Conservation (phyloP, 1,140 invertebrate genomes). For the Wasmannia auropunctata region DNA sequence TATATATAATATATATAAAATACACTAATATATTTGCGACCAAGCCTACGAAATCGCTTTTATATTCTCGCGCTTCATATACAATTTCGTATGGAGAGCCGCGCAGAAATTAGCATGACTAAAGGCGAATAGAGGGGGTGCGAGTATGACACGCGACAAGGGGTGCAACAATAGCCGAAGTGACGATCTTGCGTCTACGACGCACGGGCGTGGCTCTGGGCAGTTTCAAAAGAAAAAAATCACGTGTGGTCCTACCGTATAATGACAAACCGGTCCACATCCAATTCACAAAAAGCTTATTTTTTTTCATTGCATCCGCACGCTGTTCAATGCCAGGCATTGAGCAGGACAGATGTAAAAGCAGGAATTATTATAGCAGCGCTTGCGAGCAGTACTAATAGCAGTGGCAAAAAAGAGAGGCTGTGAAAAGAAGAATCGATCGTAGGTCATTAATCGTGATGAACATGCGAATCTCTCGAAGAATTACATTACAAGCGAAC, state of each 20-base stretch:
- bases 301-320: constrained; percentile 20
- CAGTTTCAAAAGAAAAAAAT: constrained; percentile 40
- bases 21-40: neutral
- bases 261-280: constrained; percentile 18
- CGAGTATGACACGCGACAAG: constrained; percentile 57
- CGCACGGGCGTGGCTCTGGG: constrained; percentile 14
- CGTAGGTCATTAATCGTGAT: neutral
- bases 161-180: constrained; percentile 58
- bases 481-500: neutral
- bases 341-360: constrained; percentile 26
- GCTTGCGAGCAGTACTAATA: neutral
- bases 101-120: constrained; percentile 65
- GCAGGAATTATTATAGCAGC: neutral
- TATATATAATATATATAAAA: neutral
- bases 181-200: constrained; percentile 24
- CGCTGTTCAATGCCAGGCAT: neutral
- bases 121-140: constrained; percentile 23
- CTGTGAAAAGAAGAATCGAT: neutral
- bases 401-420: neutral
- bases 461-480: neutral
- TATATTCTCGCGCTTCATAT: constrained; percentile 41
- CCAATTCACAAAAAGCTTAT: constrained; percentile 13
- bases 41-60: constrained; percentile 45
- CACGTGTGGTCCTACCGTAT: neutral
- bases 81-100: constrained; percentile 1